Base-by-base conservation (phyloP, 35 echinoderm and acorn worm genomes). In the Hemicentrotus pulcherrimus region DNA sequence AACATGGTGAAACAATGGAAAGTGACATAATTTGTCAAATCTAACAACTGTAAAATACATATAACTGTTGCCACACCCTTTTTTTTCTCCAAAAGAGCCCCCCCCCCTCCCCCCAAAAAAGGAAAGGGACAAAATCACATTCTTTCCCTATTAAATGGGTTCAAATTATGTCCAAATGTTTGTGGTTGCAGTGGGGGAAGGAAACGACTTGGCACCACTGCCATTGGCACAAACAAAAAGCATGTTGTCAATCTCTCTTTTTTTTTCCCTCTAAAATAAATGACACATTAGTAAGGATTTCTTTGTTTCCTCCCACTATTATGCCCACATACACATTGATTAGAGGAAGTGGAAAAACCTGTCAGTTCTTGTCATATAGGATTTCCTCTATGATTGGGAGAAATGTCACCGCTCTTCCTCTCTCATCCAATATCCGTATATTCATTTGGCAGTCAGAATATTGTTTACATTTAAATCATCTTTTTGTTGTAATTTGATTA, bases 261-360 rank as follows among this genome's bases (percentile, higher is more conserved):
- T 14, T n/a, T 41, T 41, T 41, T 41, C 35, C 35, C 35, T 41
- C 35, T 41, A 14, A 59, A 78, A 78, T 78, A 18, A 78, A 78
- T 78, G 65, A 78, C 65, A 78, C 65, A 78, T n/a, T 78, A 7
- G 65, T 78, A 78, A 22, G 65, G 65, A 78, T 78, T 78, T 78
- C 65, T 78, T 78, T 78, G 65, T 78, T 78, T 78, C 65, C 24
- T 78, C 65, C 65, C 65, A 78, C 65, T 41, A 78, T n/a, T n/a
- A n/a, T 70, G 52, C 16, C 16, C 52, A 59, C 16, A 78, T 15
- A 13, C 50, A 55, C 50, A 55, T 55, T 10, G 50, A 55, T 78
- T 22, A 28, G 6, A 78, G 65, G 65, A 78, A 78, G 65, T 78
- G 65, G 65, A 78, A 78, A 78, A n/a, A 78, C 5, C 65, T 78